These are phyloP conservation scores for Leptarthrus brevirostris DNA, from an alignment of 2,888 invertebrate genomes.

Conservation along the genomic window DNA sequence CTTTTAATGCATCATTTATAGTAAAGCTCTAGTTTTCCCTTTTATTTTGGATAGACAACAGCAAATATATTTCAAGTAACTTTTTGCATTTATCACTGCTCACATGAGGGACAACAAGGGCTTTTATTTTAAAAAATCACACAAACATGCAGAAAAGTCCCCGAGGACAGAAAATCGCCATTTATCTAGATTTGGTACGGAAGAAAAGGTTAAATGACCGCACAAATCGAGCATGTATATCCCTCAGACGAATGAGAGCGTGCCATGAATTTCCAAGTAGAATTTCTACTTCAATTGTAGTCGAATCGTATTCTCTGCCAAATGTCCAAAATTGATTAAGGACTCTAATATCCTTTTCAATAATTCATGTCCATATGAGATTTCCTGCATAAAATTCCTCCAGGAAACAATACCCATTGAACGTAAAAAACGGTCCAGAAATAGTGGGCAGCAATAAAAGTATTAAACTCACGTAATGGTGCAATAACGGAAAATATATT, in stretches of 20 bases:
- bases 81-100: no score
- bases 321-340: slow-evolving; percentile 41
- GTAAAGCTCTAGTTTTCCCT: no score
- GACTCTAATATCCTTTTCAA: slow-evolving; percentile 39
- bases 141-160: neutral
- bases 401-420: slow-evolving; percentile 18
- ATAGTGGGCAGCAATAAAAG: slow-evolving; percentile 51
- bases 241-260: neutral
- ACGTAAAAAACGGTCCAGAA: slow-evolving; percentile 1
- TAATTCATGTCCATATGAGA: slow-evolving; percentile 34
- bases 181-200: slow-evolving; percentile 28
- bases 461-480: slow-evolving; percentile 52
- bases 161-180: neutral
- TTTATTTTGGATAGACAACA: no score
- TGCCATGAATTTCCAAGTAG: slow-evolving; percentile 8
- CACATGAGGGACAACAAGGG: no score
- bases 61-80: no score
- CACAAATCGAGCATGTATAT: slow-evolving; percentile 29
- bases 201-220: slow-evolving; percentile 28
- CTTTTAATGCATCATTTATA: no score
- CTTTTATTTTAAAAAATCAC: no score
- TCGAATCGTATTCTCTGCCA: slow-evolving; percentile 1
- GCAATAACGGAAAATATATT: slow-evolving; percentile 51
- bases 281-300: slow-evolving; percentile 20
- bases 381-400: slow-evolving; percentile 1